Evolutionary conservation across 2,113 vertebrate species (phyloP), one percentile per base, ranked within the genome.

Genomic region (Pachyramphus minor): DNA sequence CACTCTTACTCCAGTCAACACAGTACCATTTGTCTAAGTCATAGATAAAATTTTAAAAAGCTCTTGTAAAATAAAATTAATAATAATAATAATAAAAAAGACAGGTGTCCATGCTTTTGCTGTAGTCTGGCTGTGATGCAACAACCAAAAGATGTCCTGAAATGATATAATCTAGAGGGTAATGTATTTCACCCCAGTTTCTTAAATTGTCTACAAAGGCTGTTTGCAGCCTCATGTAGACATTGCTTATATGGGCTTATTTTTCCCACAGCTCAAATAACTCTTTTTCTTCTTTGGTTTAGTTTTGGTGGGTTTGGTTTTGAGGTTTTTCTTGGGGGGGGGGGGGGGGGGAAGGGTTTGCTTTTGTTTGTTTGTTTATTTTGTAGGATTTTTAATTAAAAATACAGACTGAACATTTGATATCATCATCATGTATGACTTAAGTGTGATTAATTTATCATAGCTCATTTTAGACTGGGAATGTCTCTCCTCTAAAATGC

Each of bases 261-360:
- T 69, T 37, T 66, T 80, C 59, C 7, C 24, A 79, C 31, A 33
- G 28, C 20, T 63, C 11, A 64, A 45, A 31, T 35, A 75, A 31
- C 2, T 25, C 2, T 10, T 21, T 27, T 41, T 50, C 37, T 56
- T 12, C n/a, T 33, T 80, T 28, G 9, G 2, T 13, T 73, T 50
- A 8, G 8, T 27, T 74, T 44, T 24, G 33, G 3, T n/a, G 10
- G 8, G 1, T 3, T 33, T 33, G 6, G 2, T 31, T 72, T 56
- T 33, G 31, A 21, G 6, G 0, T 0, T 28, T 47, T 28, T 27
- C 20, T n/a, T 45, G 24, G 11, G 5, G 49, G 24, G 8, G 12
- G 5, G 49, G 24, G 8, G 12, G 49, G 47, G 47, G 23, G 47
- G 9, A 27, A 25, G 49, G 24, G 13, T 50, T 27, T 25, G 13